Evolutionary conservation across 2,888 invertebrate species (phyloP).

Genomic region (Netelia inedita): DNA sequence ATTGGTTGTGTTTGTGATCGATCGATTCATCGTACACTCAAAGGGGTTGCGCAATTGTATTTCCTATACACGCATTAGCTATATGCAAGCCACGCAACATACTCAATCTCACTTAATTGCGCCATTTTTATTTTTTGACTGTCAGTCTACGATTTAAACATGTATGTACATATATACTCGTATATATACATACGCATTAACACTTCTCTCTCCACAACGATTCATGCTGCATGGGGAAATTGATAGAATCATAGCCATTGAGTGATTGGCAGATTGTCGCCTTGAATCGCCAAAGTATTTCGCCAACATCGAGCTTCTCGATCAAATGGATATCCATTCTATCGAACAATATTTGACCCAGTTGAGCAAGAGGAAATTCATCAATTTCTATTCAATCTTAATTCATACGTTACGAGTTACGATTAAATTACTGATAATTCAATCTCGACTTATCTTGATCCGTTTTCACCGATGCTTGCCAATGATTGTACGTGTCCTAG

Average conservation of each 20-base stretch:
- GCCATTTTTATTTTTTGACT: conserved; percentile 57
- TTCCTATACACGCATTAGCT: conserved; percentile 40
- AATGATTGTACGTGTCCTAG: not conserved
- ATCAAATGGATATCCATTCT: too few species aligned
- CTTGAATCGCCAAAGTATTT: not conserved
- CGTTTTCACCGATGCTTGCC: not conserved
- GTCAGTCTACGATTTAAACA: conserved; percentile 6
- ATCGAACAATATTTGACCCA: too few species aligned
- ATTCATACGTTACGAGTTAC: too few species aligned
- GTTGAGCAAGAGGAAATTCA: too few species aligned
- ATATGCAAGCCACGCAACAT: conserved; percentile 56
- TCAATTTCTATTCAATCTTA: too few species aligned
- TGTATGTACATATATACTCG: not conserved
- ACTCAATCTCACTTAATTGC: conserved; percentile 38
- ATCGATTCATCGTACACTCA: conserved; percentile 56
- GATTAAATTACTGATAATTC: too few species aligned
- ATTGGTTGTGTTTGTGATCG: conserved; percentile 9
- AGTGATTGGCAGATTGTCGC: not conserved
- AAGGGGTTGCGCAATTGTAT: conserved; percentile 64
- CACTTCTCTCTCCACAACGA: conserved; percentile 33
- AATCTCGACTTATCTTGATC: too few species aligned
- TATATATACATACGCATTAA: not conserved
- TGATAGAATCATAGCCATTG: not conserved
- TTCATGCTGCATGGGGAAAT: conserved; percentile 3
- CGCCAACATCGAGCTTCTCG: too few species aligned